Evolutionary conservation across 2,888 invertebrate genomes (phyloP).

Genomic region (Sisyra nigra): DNA sequence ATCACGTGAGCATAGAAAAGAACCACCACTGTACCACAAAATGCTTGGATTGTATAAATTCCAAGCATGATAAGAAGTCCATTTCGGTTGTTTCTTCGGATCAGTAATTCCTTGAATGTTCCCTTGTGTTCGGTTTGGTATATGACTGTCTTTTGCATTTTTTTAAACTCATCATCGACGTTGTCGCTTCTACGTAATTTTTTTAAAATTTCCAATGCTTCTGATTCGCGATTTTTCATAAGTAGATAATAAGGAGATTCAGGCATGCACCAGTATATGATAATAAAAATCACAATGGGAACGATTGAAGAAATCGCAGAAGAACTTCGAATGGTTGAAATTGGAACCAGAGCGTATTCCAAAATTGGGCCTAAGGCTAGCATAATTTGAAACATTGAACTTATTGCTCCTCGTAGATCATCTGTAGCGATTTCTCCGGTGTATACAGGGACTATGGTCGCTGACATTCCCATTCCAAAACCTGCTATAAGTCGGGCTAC

Average conservation of each 20-base stretch:
- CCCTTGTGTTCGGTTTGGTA: background rate
- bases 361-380: slow-evolving; percentile 1
- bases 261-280: slow-evolving; percentile 4
- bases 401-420: slow-evolving; percentile 1
- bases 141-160: background rate
- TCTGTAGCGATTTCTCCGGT: slow-evolving; percentile 3
- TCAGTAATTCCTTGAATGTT: background rate
- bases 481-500: background rate
- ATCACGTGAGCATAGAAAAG: slow-evolving; percentile 2
- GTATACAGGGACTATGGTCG: background rate
- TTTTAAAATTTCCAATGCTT: background rate
- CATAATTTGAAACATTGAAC: slow-evolving; percentile 5
- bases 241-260: slow-evolving; percentile 3
- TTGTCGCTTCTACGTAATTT: background rate
- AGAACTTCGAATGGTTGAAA: background rate
- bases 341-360: slow-evolving; percentile 1
- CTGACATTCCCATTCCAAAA: slow-evolving; percentile 5
- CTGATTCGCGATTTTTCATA: background rate
- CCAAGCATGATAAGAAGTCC: slow-evolving; percentile 3
- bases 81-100: background rate
- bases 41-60: slow-evolving; percentile 4
- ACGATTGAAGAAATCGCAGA: background rate
- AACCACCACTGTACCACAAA: slow-evolving; percentile 2
- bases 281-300: background rate
- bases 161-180: background rate